Base-by-base conservation (phyloP, 2,113 vertebrate species). In the Crotalus tigris region DNA sequence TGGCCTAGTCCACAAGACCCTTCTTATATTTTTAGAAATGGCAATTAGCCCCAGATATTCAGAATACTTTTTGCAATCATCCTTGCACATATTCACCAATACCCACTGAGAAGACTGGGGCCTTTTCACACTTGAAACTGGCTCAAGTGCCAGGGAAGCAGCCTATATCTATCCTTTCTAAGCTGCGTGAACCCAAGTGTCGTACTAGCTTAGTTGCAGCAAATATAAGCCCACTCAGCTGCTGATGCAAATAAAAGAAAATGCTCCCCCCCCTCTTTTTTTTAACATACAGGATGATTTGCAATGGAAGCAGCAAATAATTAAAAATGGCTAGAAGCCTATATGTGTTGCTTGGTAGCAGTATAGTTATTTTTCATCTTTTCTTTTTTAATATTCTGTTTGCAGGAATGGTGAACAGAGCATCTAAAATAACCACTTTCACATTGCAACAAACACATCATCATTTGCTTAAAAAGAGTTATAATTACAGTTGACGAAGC, bases 401-500 rank as follows among this genome's bases (percentile, higher is more conserved):
- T 98, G 96, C 97, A 96, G 97, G 97, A 97, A 97, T 97, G 97
- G 97, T 97, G 98, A 98, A 98, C 98, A 98, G 97, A 97, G 97
- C 97, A 97, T 98, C 98, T 98, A 97, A 98, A 98, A 98, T 98
- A 98, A 98, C 97, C 98, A 98, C 98, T 98, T 98, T 98, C 98
- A 97, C 97, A 97, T 98, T 97, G 97, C 98, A 98, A 98, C 98
- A 98, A 98, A 98, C 98, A 98, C 98, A 98, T 98, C 98, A 98
- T 99, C 98, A 99, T 98, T 98, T 98, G 97, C 97, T 98, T 98
- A 98, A 98, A 98, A 98, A 98, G 98, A 98, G 98, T 98, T 98
- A 98, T 98, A 98, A 98, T 98, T 99, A 98, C 98, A 98, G 98
- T 97, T 98, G 98, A 98, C 97, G 98, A 98, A 98, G 98, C 98